Base-by-base conservation (phyloP, 2,888 invertebrate genomes). In the Acrobasis suavella region DNA sequence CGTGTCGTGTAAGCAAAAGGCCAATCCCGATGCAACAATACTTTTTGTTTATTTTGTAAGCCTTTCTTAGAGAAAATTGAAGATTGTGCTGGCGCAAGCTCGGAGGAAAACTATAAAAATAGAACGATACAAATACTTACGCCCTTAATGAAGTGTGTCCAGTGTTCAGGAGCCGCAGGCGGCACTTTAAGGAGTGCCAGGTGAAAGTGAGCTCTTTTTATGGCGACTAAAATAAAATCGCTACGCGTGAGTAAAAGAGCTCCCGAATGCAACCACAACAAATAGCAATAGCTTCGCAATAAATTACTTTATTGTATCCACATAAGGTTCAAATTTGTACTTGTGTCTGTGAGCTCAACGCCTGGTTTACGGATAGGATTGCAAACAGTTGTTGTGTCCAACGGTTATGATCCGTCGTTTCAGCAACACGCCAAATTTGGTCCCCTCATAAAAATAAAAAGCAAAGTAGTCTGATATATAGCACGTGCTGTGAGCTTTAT, bases 381-480 rank as follows among this genome's bases (percentile, higher is more conserved):
- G 85, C 87, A 85, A 88, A 86, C 85, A 86, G 86, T 90, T 84
- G 83, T 82, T 86, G 83, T 84, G 85, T 85, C 87, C 89, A 82
- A 89, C 82, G 85, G 89, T 88, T 89, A 89, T 89, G 87, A 86
- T 86, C 83, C 79, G 81, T 82, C 83, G 83, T 90, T 89, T 85
- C 83, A 87, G 81, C 84, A 83, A 85, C 87, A 87, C 85, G 83
- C 87, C 82, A 87, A 89, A 89, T 89, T 89, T 88, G 84, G 85
- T 84, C 78, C 83, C 78, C 80, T 77, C 85, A 84, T 89, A 90
- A 90, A 89, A 89, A 85, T 88, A 89, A 87, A 86, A 87, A 79
- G 78, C 77, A 74, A 74, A 86, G 79, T 83, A 80, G 80, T 81
- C 81, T 80, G 76, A 75, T 75, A 81, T 75, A 81, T 83, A 83